Evolutionary conservation across 2,113 vertebrate species (phyloP).

Genomic region (Leuciscus idus): DNA sequence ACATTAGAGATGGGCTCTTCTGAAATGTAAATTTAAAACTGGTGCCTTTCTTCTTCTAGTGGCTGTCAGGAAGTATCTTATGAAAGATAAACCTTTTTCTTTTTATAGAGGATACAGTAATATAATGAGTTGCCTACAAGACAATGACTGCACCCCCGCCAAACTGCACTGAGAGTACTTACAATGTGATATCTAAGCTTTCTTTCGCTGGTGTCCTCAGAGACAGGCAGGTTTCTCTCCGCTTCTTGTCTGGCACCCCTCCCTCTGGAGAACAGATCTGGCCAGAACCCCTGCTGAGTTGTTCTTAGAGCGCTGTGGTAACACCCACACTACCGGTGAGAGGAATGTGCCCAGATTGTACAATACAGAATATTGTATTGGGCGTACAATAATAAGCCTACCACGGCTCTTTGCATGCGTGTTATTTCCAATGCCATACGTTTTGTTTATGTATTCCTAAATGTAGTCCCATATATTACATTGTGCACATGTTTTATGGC

Average conservation of each 20-base stretch:
- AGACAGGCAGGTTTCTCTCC: slow-evolving; percentile 42
- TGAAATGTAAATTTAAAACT: not conserved
- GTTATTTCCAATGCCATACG: not conserved
- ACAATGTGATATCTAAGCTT: not conserved
- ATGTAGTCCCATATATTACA: too few species aligned
- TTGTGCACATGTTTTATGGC: not conserved
- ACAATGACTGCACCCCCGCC: slow-evolving; percentile 21
- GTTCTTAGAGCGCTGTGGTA: slow-evolving; percentile 12
- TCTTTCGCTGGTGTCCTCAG: not conserved
- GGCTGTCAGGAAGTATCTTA: slow-evolving; percentile 9
- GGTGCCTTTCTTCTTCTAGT: not conserved
- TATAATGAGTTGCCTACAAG: slow-evolving; percentile 30
- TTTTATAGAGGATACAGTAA: slow-evolving; percentile 24
- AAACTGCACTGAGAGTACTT: slow-evolving; percentile 23
- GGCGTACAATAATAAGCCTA: not conserved
- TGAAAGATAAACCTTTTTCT: slow-evolving; percentile 26
- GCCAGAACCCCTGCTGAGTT: slow-evolving; percentile 48
- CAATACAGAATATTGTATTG: not conserved
- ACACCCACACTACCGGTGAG: slow-evolving; percentile 36
- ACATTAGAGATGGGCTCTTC: not conserved
- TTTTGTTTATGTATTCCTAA: not conserved
- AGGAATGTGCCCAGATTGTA: not conserved
- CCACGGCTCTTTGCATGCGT: not conserved
- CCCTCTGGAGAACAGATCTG: slow-evolving; percentile 39
- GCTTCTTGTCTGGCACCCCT: slow-evolving; percentile 53